Evolutionary conservation across 2,888 invertebrate species (phyloP).

Genomic region (Trachelus stipa): DNA sequence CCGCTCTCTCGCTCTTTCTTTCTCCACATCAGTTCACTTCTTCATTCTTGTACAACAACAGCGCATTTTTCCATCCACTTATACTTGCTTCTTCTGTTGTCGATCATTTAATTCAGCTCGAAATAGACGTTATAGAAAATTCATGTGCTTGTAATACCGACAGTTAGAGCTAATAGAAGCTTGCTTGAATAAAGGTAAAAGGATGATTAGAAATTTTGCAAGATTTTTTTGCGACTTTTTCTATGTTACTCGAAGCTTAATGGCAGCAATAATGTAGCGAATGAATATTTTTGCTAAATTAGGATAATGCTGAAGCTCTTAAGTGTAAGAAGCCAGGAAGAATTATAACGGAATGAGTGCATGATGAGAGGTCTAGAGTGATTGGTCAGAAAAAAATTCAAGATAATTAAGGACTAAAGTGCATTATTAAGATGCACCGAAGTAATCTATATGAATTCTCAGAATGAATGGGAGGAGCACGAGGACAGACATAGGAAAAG

Average conservation of each 20-base stretch:
- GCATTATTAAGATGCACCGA: not conserved
- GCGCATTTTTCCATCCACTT: not conserved
- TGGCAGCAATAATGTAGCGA: not conserved
- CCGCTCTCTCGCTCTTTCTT: not conserved
- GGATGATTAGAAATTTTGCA: not conserved
- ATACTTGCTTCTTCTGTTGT: not conserved
- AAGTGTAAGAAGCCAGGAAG: not conserved
- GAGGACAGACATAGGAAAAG: not conserved
- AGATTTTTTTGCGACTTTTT: not conserved
- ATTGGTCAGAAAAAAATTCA: not conserved
- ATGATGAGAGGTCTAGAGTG: not conserved
- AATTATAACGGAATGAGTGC: not conserved
- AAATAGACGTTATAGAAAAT: not conserved
- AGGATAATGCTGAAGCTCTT: not conserved
- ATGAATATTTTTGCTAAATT: not conserved
- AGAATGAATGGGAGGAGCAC: not conserved
- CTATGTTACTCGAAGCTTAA: not conserved
- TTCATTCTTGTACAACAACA: not conserved
- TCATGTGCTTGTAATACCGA: not conserved
- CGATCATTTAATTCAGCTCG: not conserved
- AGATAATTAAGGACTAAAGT: not conserved
- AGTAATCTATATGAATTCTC: not conserved
- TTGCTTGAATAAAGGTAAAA: not conserved
- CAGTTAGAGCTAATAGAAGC: not conserved
- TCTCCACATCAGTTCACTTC: not conserved